Evolutionary conservation across 2,113 vertebrate genomes (phyloP), one percentile per base, ranked within the genome.

Genomic region (Salvelinus sp.): DNA sequence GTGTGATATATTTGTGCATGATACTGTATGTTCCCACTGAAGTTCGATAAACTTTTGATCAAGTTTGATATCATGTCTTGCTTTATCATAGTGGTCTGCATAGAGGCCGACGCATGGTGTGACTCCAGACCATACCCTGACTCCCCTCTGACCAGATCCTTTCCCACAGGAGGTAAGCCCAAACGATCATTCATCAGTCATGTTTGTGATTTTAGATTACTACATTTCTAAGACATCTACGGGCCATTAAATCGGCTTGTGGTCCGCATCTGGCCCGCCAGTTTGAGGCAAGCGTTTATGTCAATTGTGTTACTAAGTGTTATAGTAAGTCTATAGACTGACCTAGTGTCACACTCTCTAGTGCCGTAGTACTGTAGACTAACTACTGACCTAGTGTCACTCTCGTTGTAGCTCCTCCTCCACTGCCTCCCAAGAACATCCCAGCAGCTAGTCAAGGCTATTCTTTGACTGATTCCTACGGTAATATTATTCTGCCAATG

Each of bases 121-220:
- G 86, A 91, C n/a, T 83, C 92, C 88, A 92, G 95, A 79, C 92
- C 93, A 83, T 92, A 91, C 76, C 74, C 90, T 12, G 95, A 98
- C 80, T 95, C 96, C 82, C 92, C 96, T 88, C 94, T 96, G 91
- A 88, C 94, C 6, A 94, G 93, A 89, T 88, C 95, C 80, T 98
- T 97, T 87, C 95, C 98, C 75, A 93, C 95, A 88, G 98, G 97
- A 96, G 96, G 98, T 99, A 96, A 98, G n/a, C n/a, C 14, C 12
- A 16, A 54, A 5, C 50, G 18, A 16, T 18, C 4, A 18, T 18
- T 18, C 50, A 54, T 13, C 16, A 18, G 50, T 54, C 50, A 16
- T 16, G 50, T 14, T 54, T 18, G 50, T 4, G 50, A 16, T 16
- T 16, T 54, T 18, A 18, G 16, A 5, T 54, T 5, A 54, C 16